Conservation (phyloP, 2,113 vertebrate species). For the Tyto alba region DNA sequence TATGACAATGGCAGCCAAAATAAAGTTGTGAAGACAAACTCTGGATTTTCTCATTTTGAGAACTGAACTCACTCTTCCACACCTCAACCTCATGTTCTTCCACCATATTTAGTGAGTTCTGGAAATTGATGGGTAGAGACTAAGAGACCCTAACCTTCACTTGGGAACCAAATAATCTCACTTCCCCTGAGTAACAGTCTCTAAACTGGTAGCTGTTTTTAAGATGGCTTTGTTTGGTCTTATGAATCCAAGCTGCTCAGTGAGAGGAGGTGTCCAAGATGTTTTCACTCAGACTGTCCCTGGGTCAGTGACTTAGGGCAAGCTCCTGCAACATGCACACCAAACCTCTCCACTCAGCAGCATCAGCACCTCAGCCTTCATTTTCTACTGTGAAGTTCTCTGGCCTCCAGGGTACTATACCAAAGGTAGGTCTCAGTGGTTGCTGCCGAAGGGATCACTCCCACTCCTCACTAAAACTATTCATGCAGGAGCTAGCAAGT, state of each 20-base stretch:
- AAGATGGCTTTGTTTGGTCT: background rate
- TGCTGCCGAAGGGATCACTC: background rate
- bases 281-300: background rate
- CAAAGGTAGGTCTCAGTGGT: background rate
- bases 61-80: background rate
- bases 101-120: background rate
- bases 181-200: background rate
- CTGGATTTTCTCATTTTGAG: background rate
- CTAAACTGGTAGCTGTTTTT: background rate
- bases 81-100: background rate
- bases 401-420: too few species aligned
- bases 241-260: background rate
- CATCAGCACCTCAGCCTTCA: background rate
- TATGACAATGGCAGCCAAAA: background rate
- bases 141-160: background rate
- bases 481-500: background rate
- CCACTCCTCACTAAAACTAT: background rate
- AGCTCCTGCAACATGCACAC: background rate
- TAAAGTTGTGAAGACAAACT: background rate
- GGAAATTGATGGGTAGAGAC: background rate
- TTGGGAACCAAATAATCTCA: background rate
- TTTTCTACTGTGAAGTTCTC: background rate
- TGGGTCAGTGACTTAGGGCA: fast-evolving
- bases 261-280: background rate
- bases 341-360: background rate